Base-by-base conservation (phyloP, 53 echinoderm and acorn worm species). In the Paelopatides confundens region DNA sequence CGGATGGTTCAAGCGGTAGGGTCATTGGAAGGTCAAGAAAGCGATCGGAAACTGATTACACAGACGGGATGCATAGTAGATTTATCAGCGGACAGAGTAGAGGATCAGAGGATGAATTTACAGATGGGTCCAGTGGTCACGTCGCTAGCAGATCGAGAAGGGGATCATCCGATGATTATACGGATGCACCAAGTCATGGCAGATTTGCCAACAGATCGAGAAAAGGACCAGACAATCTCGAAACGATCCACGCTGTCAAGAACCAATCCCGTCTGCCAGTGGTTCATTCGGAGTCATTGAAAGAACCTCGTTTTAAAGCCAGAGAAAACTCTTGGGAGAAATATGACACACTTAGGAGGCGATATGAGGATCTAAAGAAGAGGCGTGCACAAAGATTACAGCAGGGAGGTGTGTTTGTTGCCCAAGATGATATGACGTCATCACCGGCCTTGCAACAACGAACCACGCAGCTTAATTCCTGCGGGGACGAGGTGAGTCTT, bases 341-440 rank as follows among this genome's bases (percentile, higher is more conserved):
- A 30, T 97, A 95, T 65, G 95, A 95, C 53, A 95, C 95, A 30
- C 82, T 97, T 85, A 91, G 90, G 83, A 86, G 82, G 62, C 86
- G 93, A 54, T 97, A 97, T 58, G 95, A 95, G 70, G 93, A 90
- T 11, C 82, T 97, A 62, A 93, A 93, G 63, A 91, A 93, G 36
- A 38, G 84, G 50, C 66, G 96, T 24, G 76, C 87, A 0, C 77
- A 85, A 40, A 83, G 93, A 68, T 65, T 93, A 52, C 89, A 89
- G 26, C 89, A 79, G 43, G 79, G 79, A 10, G 53, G 76, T 2
- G 49, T 79, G 17, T 53, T 51, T n/a, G 79, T 79, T 4, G 49
- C 79, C 33, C 79, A 79, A 31, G 79, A 79, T 6, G 79, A 79
- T 17, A 79, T 79, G 79, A 30, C 79, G 2, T 79, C 79, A 17